These are phyloP conservation scores for Mus musculus DNA, from an alignment of 2,113 vertebrate genomes.

Conservation along the genomic window DNA sequence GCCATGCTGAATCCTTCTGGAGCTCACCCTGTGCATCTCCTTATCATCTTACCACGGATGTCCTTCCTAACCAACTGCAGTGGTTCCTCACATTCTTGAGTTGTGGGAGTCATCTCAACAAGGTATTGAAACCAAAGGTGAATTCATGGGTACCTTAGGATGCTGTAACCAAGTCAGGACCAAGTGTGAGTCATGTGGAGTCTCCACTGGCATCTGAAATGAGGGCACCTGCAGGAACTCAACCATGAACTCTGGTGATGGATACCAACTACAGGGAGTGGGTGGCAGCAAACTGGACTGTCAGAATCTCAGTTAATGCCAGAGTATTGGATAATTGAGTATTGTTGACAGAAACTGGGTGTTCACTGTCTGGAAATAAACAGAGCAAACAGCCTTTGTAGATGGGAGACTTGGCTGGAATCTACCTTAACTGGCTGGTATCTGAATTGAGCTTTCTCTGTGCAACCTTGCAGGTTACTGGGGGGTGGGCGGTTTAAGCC, in stretches of 20 bases:
- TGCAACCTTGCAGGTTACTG: background rate
- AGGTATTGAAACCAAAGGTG: background rate
- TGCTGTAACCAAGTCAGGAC: background rate
- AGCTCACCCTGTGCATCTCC: background rate
- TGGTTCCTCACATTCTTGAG: background rate
- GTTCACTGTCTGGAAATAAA: background rate
- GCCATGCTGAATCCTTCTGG: background rate
- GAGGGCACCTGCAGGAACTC: background rate
- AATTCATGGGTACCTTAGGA: background rate
- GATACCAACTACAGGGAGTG: background rate
- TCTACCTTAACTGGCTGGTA: background rate
- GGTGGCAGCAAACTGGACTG: background rate
- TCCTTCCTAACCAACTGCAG: background rate
- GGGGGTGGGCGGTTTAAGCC: fast-evolving
- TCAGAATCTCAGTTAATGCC: background rate
- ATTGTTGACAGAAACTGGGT: background rate
- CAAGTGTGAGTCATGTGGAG: background rate
- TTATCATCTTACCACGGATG: fast-evolving
- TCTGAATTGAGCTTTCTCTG: no score
- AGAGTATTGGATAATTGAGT: background rate
- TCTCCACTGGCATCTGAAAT: background rate
- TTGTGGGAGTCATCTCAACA: background rate
- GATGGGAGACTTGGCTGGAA: no score
- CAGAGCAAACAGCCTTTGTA: background rate
- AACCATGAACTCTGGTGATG: no score